A percentile compares a stretch with the other conserved stretches of the same genome.
These are phyloP conservation scores for Pterobdella sp. DNA, from an alignment of 2,888 invertebrate genomes.

Conservation along the genomic window DNA sequence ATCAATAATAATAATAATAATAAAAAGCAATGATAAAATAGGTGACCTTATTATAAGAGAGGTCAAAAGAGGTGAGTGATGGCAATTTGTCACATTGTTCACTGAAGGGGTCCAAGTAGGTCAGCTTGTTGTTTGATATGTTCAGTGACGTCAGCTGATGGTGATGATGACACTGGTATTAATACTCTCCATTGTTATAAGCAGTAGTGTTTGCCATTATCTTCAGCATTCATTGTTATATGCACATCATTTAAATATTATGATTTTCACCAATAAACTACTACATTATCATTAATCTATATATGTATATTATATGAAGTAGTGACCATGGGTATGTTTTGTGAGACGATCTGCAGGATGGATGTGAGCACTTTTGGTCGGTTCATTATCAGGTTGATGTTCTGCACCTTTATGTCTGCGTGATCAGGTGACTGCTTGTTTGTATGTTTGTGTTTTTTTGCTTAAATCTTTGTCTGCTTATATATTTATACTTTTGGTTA, in stretches of 20 bases:
- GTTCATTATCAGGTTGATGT: slow-evolving; percentile 1
- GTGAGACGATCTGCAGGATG: slow-evolving; percentile 5
- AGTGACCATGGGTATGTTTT: slow-evolving; percentile 14
- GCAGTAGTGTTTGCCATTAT: no score
- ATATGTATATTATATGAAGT: neutral
- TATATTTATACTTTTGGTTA: neutral
- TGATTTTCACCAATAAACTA: no score
- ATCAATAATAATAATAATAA: neutral
- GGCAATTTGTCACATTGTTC: neutral
- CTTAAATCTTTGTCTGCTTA: neutral
- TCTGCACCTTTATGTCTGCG: neutral
- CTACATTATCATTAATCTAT: no score
- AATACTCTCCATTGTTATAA: no score
- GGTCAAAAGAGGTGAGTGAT: slow-evolving; percentile 3
- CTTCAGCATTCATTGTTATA: no score
- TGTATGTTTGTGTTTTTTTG: neutral
- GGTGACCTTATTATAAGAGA: slow-evolving; percentile 15
- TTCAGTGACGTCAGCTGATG: slow-evolving; percentile 11
- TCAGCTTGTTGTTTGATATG: slow-evolving; percentile 4
- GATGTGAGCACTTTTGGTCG: neutral
- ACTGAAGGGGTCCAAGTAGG: neutral
- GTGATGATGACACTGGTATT: neutral
- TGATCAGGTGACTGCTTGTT: no score
- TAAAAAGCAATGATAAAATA: neutral
- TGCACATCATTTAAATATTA: no score